These are phyloP conservation scores for Hedychridium roseum DNA, from an alignment of 2,888 invertebrate genomes.

Conservation along the genomic window DNA sequence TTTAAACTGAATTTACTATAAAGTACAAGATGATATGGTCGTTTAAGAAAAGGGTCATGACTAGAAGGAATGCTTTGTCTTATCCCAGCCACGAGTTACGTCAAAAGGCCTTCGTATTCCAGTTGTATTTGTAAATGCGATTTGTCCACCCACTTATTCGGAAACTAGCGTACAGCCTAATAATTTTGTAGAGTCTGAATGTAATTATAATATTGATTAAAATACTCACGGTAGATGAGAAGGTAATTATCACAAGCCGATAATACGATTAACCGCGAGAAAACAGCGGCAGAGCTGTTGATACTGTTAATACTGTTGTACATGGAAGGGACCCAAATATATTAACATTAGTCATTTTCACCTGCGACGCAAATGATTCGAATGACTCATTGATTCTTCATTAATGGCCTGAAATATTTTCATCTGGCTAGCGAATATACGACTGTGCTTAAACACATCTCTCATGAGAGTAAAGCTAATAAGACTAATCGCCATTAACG, in stretches of 20 bases:
- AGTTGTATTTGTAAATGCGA: conserved; percentile 18
- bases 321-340: neutral
- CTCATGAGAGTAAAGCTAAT: too few species aligned
- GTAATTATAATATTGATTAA: conserved; percentile 15
- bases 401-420: too few species aligned
- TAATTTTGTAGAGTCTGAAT: conserved; percentile 1
- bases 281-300: neutral
- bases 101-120: conserved; percentile 8
- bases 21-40: too few species aligned
- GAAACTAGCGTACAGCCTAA: conserved; percentile 4
- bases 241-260: conserved; percentile 7
- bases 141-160: conserved; percentile 7
- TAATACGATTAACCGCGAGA: neutral
- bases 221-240: conserved; percentile 17
- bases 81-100: too few species aligned
- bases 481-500: too few species aligned
- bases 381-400: too few species aligned
- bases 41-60: too few species aligned
- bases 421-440: too few species aligned
- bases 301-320: neutral
- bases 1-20: too few species aligned
- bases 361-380: too few species aligned
- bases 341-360: neutral
- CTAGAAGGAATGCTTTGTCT: too few species aligned
- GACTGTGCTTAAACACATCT: too few species aligned